Evolutionary conservation across 2,113 vertebrate species (phyloP), one percentile per base, ranked within the genome.

Genomic region (Cricetomys ansorgei): DNA sequence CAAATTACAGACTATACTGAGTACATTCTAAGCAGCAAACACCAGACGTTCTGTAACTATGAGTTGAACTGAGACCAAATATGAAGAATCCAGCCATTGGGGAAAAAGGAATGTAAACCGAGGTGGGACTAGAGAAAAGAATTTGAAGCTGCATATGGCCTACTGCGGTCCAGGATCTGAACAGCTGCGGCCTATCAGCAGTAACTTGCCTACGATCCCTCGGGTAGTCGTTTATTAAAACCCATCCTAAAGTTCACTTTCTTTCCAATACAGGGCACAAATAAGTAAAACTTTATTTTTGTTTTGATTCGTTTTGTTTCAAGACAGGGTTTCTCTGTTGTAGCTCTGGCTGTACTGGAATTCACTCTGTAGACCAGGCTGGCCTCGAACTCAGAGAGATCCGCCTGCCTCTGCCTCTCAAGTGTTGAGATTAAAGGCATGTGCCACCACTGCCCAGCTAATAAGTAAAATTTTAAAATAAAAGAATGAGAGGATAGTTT

Each of bases 231-330:
- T 9, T 69, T 29, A 81, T 87, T 50, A 93, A 92, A 57, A 7
- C 10, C 92, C 4, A 7, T 84, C 81, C 57, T 94, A 80, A 95
- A 95, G 79, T 69, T 34, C 81, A 70, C n/a, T 23, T 77, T 79
- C 29, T 79, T 96, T 90, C 45, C 75, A 90, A 40, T 31, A 57
- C 57, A 69, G 70, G 88, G 88, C 69, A 97, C 53, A 88, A 87
- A 45, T 37, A 34, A 84, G 23, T 57, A 89, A 81, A 85, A 89
- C 43, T 79, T n/a, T n/a, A n/a, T n/a, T n/a, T n/a, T n/a, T n/a
- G n/a, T n/a, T n/a, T n/a, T n/a, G n/a, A n/a, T n/a, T n/a, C n/a
- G n/a, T n/a, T n/a, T n/a, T n/a, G n/a, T n/a, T n/a, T n/a, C n/a
- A n/a, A n/a, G n/a, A n/a, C n/a, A n/a, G n/a, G n/a, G n/a, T n/a